These are phyloP conservation scores for Andrena dorsata DNA, from an alignment of 2,888 invertebrate species.

Conservation along the genomic window DNA sequence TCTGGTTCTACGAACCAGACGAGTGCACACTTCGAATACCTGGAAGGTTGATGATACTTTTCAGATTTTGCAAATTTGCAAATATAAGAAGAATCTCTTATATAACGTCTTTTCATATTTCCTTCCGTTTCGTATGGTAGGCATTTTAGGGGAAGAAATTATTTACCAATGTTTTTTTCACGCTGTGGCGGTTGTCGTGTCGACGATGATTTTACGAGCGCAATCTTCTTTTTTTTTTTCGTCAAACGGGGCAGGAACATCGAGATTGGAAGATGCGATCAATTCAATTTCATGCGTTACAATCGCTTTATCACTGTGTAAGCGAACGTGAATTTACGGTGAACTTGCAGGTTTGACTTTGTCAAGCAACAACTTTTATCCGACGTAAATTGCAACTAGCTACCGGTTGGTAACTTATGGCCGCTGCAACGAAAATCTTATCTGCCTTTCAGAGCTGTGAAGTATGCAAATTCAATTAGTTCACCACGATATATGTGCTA, in stretches of 20 bases:
- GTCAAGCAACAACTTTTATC: not conserved
- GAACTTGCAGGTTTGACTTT: not conserved
- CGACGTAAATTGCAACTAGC: not conserved
- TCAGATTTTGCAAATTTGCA: too few species aligned
- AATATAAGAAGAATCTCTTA: too few species aligned
- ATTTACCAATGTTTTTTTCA: too few species aligned
- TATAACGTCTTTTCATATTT: too few species aligned
- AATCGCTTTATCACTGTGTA: not conserved
- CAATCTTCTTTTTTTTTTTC: not conserved
- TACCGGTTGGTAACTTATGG: not conserved
- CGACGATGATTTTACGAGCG: too few species aligned
- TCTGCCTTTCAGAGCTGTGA: not conserved
- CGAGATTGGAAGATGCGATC: not conserved
- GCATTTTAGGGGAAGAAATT: too few species aligned
- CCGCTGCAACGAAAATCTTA: not conserved
- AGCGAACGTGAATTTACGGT: not conserved
- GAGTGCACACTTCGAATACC: not conserved
- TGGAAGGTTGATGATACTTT: too few species aligned
- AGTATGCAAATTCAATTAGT: not conserved
- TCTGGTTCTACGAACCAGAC: conserved; percentile 5
- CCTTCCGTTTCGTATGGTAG: too few species aligned
- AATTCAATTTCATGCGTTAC: not conserved
- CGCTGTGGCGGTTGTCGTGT: too few species aligned
- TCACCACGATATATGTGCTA: conserved; percentile 5
- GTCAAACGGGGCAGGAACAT: not conserved